phyloP scores from a whole-genome alignment of 30 jellyfish, hydroid and myxozoan genomes.

The Chrysaora quinquecirrha region DNA sequence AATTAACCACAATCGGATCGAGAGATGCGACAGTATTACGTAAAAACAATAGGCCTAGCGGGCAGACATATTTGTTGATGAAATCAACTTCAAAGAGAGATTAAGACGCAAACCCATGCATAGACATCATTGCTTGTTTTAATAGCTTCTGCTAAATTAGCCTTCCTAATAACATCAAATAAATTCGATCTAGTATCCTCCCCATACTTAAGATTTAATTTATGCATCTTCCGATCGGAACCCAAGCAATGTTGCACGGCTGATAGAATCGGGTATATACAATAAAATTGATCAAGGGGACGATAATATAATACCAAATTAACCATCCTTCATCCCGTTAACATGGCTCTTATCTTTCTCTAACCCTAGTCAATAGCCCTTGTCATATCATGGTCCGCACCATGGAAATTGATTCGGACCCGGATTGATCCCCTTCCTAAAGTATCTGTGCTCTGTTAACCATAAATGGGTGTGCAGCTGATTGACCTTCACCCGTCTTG shows the following conservation, averaged over 20 bases:
- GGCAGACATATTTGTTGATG: not conserved
- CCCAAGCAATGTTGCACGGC: not conserved
- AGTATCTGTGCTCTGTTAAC: no score
- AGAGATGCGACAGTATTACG: not conserved
- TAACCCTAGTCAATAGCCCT: no score
- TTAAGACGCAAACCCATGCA: not conserved
- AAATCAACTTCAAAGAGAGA: not conserved
- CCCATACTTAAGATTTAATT: not conserved
- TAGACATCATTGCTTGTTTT: not conserved
- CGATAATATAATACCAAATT: no score
- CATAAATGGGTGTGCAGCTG: no score
- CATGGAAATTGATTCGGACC: no score
- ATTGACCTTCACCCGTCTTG: no score
- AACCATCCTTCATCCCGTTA: no score
- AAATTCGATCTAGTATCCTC: not conserved
- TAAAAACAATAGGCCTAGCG: not conserved
- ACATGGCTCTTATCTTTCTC: no score
- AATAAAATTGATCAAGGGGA: no score
- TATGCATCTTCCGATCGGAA: not conserved
- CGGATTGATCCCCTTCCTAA: no score
- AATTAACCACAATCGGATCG: constrained; percentile 2
- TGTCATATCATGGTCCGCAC: no score
- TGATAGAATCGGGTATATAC: no score
- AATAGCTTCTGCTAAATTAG: not conserved
- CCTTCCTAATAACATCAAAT: not conserved